Evolutionary conservation across 2,888 invertebrate species (phyloP), one percentile per base, ranked within the genome.

Genomic region (Julus scandinavius): DNA sequence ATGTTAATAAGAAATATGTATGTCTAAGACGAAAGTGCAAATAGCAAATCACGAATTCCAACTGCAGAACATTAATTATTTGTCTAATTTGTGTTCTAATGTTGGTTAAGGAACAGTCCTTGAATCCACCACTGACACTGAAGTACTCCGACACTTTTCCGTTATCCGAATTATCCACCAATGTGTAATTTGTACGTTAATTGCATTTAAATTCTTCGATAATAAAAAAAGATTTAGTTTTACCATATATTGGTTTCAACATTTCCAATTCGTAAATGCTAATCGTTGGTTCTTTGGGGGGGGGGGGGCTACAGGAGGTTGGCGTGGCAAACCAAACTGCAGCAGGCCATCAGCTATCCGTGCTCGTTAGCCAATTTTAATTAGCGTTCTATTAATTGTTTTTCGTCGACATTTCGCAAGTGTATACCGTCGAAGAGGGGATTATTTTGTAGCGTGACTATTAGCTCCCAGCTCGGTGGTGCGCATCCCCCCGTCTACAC

Each of bases 321-420:
- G 2, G 45, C 1, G 2, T 45, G 45, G 45, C 45, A 45, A 5
- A 45, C 45, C 45, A 45, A 45, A 45, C 1, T 63, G n/a, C 58
- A 63, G n/a, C 58, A 45, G 45, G 45, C 45, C 45, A 45, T n/a
- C 72, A 20, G 72, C 29, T 11, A 9, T n/a, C 20, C 29, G 7
- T 20, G 9, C 20, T 72, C 29, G 20, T 72, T n/a, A 72, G 72
- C 72, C 72, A 72, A 72, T 72, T 72, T 72, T 72, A 72, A 72
- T 72, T 72, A 72, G 72, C 72, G 72, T 72, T 72, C 72, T 29
- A 72, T 72, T 72, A 72, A 72, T 72, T 72, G 72, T 72, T 72
- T 72, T 72, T 72, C 72, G 45, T 20, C 72, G 72, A 11, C 72
- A 29, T 63, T 54, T 54, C 54, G 54, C 54, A 17, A 54, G 54